These are phyloP conservation scores for Dipodomys merriami DNA, from an alignment of 2,113 vertebrate genomes.

Conservation along the genomic window DNA sequence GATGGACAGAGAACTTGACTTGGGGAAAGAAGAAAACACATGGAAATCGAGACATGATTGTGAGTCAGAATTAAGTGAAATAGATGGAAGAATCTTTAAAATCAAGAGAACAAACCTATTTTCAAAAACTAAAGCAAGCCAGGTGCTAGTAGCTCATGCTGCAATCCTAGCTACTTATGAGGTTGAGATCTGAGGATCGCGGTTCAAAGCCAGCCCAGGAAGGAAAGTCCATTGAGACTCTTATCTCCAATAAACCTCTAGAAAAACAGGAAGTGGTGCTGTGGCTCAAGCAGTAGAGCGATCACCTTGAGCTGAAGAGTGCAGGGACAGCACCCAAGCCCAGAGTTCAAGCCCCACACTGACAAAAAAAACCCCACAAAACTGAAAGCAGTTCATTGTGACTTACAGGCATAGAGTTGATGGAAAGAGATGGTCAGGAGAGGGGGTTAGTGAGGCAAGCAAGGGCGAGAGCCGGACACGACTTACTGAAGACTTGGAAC, in stretches of 20 bases:
- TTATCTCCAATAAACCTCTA: too few species aligned
- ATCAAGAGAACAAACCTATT: background rate
- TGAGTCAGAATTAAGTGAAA: constrained; percentile 18
- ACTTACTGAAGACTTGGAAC: background rate
- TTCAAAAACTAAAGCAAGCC: background rate
- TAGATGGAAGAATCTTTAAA: background rate
- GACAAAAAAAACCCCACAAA: too few species aligned
- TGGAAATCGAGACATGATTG: background rate
- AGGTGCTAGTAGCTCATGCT: too few species aligned
- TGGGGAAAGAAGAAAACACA: background rate
- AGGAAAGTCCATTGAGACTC: too few species aligned
- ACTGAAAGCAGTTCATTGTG: background rate
- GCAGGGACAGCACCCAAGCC: too few species aligned
- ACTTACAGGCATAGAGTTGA: background rate
- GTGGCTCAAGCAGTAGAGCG: too few species aligned
- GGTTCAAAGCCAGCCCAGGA: too few species aligned
- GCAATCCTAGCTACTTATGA: too few species aligned
- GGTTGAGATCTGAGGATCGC: too few species aligned
- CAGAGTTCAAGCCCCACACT: too few species aligned
- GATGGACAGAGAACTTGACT: background rate
- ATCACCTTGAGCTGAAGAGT: too few species aligned
- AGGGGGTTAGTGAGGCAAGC: background rate
- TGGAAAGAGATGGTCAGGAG: background rate
- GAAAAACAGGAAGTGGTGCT: too few species aligned
- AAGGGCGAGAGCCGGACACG: background rate